Conservation (phyloP, 2,113 vertebrate genomes). For the Catharus bicknelli region DNA sequence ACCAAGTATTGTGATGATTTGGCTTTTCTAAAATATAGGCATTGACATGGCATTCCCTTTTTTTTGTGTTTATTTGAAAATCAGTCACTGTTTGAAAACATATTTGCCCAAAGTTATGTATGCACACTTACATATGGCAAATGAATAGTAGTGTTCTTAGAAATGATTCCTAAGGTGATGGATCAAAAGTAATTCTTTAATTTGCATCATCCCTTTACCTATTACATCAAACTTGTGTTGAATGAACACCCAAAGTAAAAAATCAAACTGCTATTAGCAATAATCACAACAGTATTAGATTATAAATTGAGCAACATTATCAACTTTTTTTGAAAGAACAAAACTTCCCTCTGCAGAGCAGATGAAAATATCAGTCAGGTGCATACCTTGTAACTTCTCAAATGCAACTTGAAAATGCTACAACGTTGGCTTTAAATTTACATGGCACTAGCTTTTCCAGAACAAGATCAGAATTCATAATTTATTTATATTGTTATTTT, state of each 20-base stretch:
- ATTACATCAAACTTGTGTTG: background rate
- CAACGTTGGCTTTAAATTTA: constrained; percentile 14
- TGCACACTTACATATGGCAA: accelerated
- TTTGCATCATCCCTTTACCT: background rate
- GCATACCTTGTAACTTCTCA: background rate
- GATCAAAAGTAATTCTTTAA: background rate
- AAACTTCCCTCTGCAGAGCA: background rate
- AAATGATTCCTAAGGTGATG: background rate
- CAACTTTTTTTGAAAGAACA: background rate
- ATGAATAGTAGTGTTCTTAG: background rate
- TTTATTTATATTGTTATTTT: constrained; percentile 49
- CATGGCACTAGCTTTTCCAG: background rate
- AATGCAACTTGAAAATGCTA: background rate
- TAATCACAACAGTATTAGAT: background rate
- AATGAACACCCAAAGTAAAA: background rate
- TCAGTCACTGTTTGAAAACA: accelerated
- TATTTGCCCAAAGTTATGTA: background rate
- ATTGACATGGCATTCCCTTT: background rate
- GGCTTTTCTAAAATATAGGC: background rate
- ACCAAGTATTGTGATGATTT: background rate
- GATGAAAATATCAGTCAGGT: background rate
- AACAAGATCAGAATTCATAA: constrained; percentile 44
- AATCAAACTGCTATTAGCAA: background rate
- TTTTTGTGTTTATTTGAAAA: background rate
- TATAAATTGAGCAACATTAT: background rate